Evolutionary conservation across 1,140 invertebrate genomes (phyloP), one percentile per base, ranked within the genome.

Genomic region (Tetraneura akinire): DNA sequence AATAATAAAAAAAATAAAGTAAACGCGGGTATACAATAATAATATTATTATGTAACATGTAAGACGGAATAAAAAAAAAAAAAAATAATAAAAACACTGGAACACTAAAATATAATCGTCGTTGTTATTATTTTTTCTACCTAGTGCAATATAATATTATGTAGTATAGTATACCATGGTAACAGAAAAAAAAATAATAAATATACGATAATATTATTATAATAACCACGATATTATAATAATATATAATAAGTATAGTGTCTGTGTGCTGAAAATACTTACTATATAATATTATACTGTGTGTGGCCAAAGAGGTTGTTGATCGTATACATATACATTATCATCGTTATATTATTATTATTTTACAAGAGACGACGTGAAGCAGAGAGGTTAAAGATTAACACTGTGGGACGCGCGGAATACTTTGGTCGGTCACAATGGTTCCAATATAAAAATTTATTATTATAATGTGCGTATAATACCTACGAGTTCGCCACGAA

Each of bases 321-420:
- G 55, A 78, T 62, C 74, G 55, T 29, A 49, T 10, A 45, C 16
- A 68, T 13, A 37, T 37, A 37, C 8, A 37, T 37, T 37, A 37
- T 37, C 32, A 37, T 37, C 32, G 8, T 37, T 37, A 37, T 37
- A 37, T 37, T 37, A 37, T 37, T 37, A 37, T 37, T n/a, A n/a
- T n/a, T n/a, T 37, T 37, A 32, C 23, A 29, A 29, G 51, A 37
- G 32, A 18, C 0, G 26, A 42, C 0, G 26, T 23, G 73, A 11
- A 62, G 55, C 37, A 14, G 49, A 37, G 53, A 60, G 55, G 74
- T 78, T 37, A 60, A 78, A 60, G 55, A 55, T 76, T 57, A 76
- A 57, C 73, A 18, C 73, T 42, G 73, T 76, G 53, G 73, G 73
- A 76, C 51, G 21, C 71, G 49, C 51, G 71, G 13, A 55, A 74